Evolutionary conservation across 2,113 vertebrate genomes (phyloP).

Genomic region (Scopus umbretta): DNA sequence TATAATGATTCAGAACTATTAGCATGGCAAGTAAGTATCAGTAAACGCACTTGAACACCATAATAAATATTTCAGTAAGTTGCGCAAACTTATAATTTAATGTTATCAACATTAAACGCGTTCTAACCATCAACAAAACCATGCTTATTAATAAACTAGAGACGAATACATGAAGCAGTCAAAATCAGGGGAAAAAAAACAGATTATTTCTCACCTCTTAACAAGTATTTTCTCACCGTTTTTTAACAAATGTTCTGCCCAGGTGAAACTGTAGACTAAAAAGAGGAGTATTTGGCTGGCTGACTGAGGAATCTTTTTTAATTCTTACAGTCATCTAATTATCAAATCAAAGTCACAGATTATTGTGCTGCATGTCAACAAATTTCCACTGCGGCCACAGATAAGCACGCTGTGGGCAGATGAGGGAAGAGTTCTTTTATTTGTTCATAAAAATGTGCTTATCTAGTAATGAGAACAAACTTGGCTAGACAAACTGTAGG

Average conservation of each 20-base stretch:
- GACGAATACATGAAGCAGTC: background rate
- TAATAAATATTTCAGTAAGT: background rate
- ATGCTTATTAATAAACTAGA: background rate
- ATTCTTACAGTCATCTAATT: background rate
- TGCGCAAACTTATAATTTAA: background rate
- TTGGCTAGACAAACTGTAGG: background rate
- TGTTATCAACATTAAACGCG: background rate
- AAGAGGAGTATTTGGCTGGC: accelerated
- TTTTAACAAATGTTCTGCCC: background rate
- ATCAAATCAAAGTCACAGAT: background rate
- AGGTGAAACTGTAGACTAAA: background rate
- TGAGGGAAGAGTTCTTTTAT: background rate
- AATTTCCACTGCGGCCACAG: background rate
- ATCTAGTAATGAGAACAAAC: background rate
- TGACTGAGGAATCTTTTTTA: background rate
- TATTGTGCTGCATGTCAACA: background rate
- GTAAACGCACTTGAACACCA: background rate
- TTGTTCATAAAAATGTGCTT: background rate
- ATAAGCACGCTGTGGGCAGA: background rate
- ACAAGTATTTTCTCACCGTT: background rate
- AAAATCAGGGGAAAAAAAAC: background rate
- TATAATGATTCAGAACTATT: background rate
- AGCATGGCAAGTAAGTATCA: background rate
- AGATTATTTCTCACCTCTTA: background rate
- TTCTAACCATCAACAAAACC: background rate